phyloP scores from a whole-genome alignment of 2,797 vertebrate species.

The Nannoperca obscura region DNA sequence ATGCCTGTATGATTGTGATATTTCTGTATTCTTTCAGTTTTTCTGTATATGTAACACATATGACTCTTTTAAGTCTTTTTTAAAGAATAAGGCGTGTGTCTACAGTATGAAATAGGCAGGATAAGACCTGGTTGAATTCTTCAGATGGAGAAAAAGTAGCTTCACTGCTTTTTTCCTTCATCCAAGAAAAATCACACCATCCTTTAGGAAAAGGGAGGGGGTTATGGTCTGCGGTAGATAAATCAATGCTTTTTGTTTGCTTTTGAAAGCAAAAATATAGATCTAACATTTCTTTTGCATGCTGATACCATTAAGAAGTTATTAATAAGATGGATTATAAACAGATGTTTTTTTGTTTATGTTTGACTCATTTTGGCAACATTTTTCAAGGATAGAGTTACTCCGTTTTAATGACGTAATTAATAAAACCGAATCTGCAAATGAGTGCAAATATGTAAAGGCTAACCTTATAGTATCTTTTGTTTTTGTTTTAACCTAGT shows the following conservation, averaged over 20 bases:
- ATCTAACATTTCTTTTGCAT: neutral
- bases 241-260: neutral
- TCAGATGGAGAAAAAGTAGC: neutral
- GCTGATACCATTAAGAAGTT: neutral
- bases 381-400: neutral
- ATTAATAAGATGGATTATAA: slow-evolving; percentile 1
- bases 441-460: too few relatives aligned
- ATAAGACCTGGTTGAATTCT: slow-evolving; percentile 1
- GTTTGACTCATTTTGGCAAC: neutral
- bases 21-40: slow-evolving; percentile 1
- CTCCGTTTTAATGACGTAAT: neutral
- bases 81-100: neutral
- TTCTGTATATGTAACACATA: too few relatives aligned
- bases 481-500: neutral
- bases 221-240: neutral
- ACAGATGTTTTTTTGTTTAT: neutral
- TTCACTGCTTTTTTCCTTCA: slow-evolving; percentile 1
- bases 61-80: slow-evolving; percentile 3
- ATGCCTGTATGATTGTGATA: slow-evolving; percentile 9
- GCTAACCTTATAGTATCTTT: neutral
- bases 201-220: neutral
- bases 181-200: neutral
- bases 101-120: neutral
- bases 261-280: neutral
- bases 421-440: neutral